Evolutionary conservation across 2,113 vertebrate genomes (phyloP).

Genomic region (Pyxicephalus adspersus): DNA sequence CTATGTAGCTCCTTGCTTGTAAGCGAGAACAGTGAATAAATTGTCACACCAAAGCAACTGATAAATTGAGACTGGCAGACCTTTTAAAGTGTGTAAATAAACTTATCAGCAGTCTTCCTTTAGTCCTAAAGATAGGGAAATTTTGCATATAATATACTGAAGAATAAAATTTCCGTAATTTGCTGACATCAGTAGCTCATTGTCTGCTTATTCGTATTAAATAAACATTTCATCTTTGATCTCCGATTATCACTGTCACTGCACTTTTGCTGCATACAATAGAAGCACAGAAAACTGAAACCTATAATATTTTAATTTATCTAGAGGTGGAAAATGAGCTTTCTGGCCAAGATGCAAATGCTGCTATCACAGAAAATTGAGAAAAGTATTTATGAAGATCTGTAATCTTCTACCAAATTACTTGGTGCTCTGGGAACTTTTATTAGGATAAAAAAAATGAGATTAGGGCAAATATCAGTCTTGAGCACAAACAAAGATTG

Average conservation of each 20-base stretch:
- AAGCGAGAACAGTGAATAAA: slow-evolving; percentile 84
- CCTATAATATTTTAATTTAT: slow-evolving; percentile 48
- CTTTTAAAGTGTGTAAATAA: slow-evolving; percentile 80
- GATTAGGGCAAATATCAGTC: slow-evolving; percentile 7
- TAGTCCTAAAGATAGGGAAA: slow-evolving; percentile 63
- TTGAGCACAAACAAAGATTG: slow-evolving; percentile 27
- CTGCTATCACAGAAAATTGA: background rate
- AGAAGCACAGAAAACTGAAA: slow-evolving; percentile 29
- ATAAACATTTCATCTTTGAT: slow-evolving; percentile 57
- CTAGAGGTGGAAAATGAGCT: slow-evolving; percentile 27
- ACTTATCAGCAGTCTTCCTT: slow-evolving; percentile 69
- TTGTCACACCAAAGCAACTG: slow-evolving; percentile 84
- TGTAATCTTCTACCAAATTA: slow-evolving; percentile 22
- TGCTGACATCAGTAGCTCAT: slow-evolving; percentile 60
- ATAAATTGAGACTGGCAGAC: slow-evolving; percentile 83
- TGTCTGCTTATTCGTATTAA: slow-evolving; percentile 63
- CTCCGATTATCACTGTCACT: slow-evolving; percentile 48
- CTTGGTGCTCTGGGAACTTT: background rate
- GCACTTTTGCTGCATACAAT: slow-evolving; percentile 49
- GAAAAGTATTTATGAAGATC: slow-evolving; percentile 21
- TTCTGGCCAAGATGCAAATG: slow-evolving; percentile 23
- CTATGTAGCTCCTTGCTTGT: slow-evolving; percentile 81
- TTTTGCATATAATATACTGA: slow-evolving; percentile 64
- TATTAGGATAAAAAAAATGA: background rate
- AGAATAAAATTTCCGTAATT: slow-evolving; percentile 62